Evolutionary conservation across 1,140 invertebrate genomes (phyloP).

Genomic region (Bombus terrestris): DNA sequence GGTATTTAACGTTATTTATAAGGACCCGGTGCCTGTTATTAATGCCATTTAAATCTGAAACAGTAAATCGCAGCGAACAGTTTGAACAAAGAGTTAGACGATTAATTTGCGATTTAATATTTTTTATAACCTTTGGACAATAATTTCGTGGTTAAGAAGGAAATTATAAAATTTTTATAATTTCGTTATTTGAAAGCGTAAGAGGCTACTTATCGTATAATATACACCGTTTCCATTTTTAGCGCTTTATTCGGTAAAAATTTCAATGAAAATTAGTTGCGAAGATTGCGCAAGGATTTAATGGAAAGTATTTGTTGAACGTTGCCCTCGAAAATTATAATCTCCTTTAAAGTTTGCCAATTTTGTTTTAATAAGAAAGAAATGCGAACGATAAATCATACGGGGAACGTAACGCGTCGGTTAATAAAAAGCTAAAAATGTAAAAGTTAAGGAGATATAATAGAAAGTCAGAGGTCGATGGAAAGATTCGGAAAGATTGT

Average conservation of each 20-base stretch:
- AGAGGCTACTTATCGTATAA: not conserved
- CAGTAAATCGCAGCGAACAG: not conserved
- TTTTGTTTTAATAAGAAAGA: not conserved
- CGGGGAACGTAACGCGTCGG: not conserved
- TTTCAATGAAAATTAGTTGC: not conserved
- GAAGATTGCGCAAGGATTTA: not conserved
- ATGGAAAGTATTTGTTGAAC: not conserved
- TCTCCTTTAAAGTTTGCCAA: too few relatives aligned
- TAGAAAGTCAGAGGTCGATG: not conserved
- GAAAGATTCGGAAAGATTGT: not conserved
- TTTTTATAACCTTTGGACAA: not conserved
- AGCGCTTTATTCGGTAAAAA: not conserved
- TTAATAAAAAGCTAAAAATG: not conserved
- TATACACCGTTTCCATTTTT: not conserved
- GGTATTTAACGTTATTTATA: not conserved
- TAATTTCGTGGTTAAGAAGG: not conserved
- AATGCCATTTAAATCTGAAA: conserved; percentile 14
- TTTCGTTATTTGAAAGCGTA: not conserved
- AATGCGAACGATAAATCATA: not conserved
- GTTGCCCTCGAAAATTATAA: too few relatives aligned
- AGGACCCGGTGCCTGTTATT: not conserved
- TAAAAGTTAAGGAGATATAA: not conserved
- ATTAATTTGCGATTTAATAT: conserved; percentile 16
- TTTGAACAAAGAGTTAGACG: not conserved
- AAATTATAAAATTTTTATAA: not conserved